Evolutionary conservation across 2,797 vertebrate genomes (phyloP).

Genomic region (Mastacembelus armatus): DNA sequence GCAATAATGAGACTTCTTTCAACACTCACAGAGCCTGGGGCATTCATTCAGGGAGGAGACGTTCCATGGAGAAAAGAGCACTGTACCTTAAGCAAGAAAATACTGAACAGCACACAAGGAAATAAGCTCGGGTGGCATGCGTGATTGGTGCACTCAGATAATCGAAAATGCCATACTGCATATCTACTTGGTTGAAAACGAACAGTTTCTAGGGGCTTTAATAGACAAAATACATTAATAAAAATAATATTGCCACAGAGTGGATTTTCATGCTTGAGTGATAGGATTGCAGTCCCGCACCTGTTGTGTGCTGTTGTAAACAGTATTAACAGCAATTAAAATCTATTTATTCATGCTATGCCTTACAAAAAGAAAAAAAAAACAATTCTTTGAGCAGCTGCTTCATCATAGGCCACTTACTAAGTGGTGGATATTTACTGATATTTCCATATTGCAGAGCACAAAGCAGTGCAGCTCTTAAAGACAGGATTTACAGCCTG

Average conservation of each 20-base stretch:
- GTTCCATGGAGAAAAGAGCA: constrained; percentile 74
- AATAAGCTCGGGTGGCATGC: constrained; percentile 50
- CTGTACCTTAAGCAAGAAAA: constrained; percentile 78
- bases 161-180: constrained; percentile 50
- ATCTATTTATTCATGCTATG: constrained; percentile 38
- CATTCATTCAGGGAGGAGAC: constrained; percentile 76
- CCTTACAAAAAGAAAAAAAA: constrained; percentile 30
- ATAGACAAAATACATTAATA: constrained; percentile 55
- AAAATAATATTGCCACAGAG: constrained; percentile 40
- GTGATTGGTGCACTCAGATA: constrained; percentile 56
- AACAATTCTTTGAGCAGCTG: constrained; percentile 44
- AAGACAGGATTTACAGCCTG: constrained; percentile 40
- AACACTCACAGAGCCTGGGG: constrained; percentile 75
- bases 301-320: constrained; percentile 54
- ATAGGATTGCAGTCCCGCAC: constrained; percentile 44
- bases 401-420: constrained; percentile 44
- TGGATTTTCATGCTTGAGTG: constrained; percentile 51
- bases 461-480: constrained; percentile 40
- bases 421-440: constrained; percentile 34
- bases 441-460: constrained; percentile 41
- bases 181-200: constrained; percentile 47
- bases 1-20: constrained; percentile 79
- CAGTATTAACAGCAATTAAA: constrained; percentile 40
- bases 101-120: constrained; percentile 66
- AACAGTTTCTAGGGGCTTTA: constrained; percentile 47